Evolutionary conservation across 2,113 vertebrate genomes (phyloP).

Genomic region (Bubalus kerabau): DNA sequence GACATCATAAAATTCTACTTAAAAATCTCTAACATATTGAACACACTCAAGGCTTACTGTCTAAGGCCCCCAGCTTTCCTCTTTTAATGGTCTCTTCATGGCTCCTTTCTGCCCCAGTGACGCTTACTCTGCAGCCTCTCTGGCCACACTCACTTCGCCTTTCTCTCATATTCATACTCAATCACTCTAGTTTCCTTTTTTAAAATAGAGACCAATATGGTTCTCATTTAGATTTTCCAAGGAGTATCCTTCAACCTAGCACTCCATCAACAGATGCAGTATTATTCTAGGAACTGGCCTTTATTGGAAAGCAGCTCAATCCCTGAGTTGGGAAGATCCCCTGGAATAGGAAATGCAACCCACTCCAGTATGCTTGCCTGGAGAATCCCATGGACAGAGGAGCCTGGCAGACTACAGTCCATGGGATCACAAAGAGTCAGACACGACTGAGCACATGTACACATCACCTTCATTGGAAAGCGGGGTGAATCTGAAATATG

Average conservation of each 20-base stretch:
- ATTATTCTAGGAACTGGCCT: not conserved
- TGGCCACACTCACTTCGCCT: not conserved
- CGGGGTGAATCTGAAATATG: not conserved
- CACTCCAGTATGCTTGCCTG: not conserved
- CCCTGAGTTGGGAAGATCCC: not conserved
- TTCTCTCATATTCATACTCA: not conserved
- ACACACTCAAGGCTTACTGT: not conserved
- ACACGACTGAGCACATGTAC: not conserved
- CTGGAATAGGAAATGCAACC: not conserved
- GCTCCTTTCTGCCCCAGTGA: not conserved
- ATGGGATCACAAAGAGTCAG: not conserved
- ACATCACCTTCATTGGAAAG: not conserved
- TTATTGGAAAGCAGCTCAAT: not conserved
- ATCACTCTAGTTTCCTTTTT: not conserved
- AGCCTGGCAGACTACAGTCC: not conserved
- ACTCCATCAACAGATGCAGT: not conserved
- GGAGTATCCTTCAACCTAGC: not conserved
- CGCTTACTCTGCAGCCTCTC: not conserved
- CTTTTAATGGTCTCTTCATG: not conserved
- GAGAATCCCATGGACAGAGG: not conserved
- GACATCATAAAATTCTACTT: not conserved
- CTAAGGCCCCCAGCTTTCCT: not conserved
- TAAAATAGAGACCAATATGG: not conserved
- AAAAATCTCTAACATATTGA: not conserved
- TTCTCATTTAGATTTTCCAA: not conserved